Evolutionary conservation across 1,140 invertebrate species (phyloP), one percentile per base, ranked within the genome.

Genomic region (Teleopsis dalmanni): DNA sequence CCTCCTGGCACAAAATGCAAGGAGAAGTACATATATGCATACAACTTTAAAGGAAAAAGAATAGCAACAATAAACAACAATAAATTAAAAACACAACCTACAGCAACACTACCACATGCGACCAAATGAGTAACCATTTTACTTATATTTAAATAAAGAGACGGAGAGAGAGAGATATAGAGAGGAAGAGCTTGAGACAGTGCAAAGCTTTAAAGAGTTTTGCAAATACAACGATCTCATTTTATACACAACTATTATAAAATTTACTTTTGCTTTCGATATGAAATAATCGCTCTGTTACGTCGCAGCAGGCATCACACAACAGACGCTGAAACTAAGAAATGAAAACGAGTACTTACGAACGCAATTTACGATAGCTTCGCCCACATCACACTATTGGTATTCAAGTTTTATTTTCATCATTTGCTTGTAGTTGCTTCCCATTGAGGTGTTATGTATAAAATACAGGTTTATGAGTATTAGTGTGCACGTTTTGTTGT

Each of bases 231-330:
- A n/a, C n/a, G n/a, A 9, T 34, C 11, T 34, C 18, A 3, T 34
- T 34, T 34, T 34, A 34, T 34, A 34, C 18, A 6, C 2, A n/a
- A 19, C 19, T 35, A 19, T 35, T 35, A 19, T 35, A 37, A 35
- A 49, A 27, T 60, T 64, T 59, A 68, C 65, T 68, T 68, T 68
- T 68, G 65, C 62, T 68, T 68, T 68, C 65, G 62, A 56, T 67
- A 67, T 67, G 64, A 67, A 67, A 67, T 68, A 68, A 67, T 67
- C 62, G 60, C 53, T 55, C 22, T 13, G 23, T 13, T n/a, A n/a
- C n/a, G n/a, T n/a, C n/a, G n/a, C n/a, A n/a, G n/a, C n/a, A n/a
- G n/a, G n/a, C n/a, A n/a, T n/a, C n/a, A n/a, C n/a, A n/a, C 14
- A 40, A 22, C 9, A 41, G 21, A 21, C 14, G n/a, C 22, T 37